A percentile compares a stretch with the other conserved stretches of the same genome.
Evolutionary conservation across 2,797 vertebrate genomes (phyloP).

Genomic region (Sebastiscus tertius): DNA sequence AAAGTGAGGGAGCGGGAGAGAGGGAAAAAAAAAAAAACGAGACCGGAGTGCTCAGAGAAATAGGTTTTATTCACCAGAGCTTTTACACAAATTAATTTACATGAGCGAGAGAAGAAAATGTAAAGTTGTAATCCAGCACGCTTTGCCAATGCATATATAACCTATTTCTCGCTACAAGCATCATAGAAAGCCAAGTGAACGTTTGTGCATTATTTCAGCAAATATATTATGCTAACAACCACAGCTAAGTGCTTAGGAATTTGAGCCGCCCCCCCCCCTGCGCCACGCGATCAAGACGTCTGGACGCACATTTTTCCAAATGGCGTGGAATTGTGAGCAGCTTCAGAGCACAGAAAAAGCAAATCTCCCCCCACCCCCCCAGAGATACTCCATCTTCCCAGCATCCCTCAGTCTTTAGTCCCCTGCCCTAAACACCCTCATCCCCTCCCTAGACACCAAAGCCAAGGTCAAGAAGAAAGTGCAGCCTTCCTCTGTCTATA

Average conservation of each 20-base stretch:
- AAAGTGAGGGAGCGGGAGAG: slow-evolving; percentile 55
- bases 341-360: slow-evolving; percentile 36
- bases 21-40: neutral
- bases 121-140: slow-evolving; percentile 68
- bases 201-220: slow-evolving; percentile 70
- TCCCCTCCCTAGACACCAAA: slow-evolving; percentile 61
- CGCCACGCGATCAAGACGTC: slow-evolving; percentile 41
- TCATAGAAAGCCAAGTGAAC: slow-evolving; percentile 65
- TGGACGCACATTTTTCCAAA: slow-evolving; percentile 31
- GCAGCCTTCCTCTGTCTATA: slow-evolving; percentile 66
- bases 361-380: slow-evolving; percentile 1
- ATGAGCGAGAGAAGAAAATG: slow-evolving; percentile 70
- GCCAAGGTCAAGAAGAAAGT: slow-evolving; percentile 82
- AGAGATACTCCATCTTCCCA: slow-evolving; percentile 45
- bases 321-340: slow-evolving; percentile 33
- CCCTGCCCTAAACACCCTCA: slow-evolving; percentile 65
- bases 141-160: slow-evolving; percentile 53
- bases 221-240: slow-evolving; percentile 72
- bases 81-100: slow-evolving; percentile 80
- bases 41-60: slow-evolving; percentile 63
- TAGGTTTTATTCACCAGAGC: slow-evolving; percentile 72
- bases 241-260: slow-evolving; percentile 68
- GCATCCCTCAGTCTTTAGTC: slow-evolving; percentile 56
- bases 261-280: slow-evolving; percentile 3
- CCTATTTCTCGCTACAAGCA: slow-evolving; percentile 62